phyloP scores from a whole-genome alignment of 2,113 vertebrate species.

The Colaptes auratus region DNA sequence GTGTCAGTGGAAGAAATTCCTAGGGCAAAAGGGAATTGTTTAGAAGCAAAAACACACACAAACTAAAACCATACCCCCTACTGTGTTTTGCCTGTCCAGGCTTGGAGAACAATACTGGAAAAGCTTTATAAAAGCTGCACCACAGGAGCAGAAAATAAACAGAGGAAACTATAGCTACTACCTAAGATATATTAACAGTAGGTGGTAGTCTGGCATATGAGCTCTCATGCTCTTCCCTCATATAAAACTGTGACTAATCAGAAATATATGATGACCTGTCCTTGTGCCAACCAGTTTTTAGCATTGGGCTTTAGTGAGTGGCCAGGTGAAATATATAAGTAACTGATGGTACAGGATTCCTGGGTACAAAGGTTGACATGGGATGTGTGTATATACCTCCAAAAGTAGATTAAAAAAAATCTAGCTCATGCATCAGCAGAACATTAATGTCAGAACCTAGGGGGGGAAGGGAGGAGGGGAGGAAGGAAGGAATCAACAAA shows the following conservation, averaged over 20 bases:
- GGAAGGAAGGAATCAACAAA: neutral
- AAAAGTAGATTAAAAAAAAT: neutral
- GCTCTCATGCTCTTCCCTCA: neutral
- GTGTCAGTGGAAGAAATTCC: neutral
- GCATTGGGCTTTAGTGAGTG: neutral
- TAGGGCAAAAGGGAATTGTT: neutral
- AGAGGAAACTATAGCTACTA: neutral
- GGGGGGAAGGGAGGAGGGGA: rapidly evolving
- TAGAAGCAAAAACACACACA: neutral
- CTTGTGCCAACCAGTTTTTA: neutral
- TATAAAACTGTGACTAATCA: neutral
- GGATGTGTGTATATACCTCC: neutral
- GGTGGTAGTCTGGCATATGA: neutral
- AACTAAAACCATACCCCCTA: neutral
- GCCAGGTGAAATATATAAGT: neutral
- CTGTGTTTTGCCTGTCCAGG: neutral
- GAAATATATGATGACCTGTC: neutral
- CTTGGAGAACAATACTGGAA: neutral
- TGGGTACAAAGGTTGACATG: neutral
- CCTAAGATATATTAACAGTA: neutral
- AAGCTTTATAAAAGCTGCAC: neutral
- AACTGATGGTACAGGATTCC: neutral
- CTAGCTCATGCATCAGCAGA: neutral
- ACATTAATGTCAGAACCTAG: neutral
- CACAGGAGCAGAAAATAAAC: neutral